phyloP scores from a whole-genome alignment of 2,888 invertebrate genomes.

The Clusia tigrina region DNA sequence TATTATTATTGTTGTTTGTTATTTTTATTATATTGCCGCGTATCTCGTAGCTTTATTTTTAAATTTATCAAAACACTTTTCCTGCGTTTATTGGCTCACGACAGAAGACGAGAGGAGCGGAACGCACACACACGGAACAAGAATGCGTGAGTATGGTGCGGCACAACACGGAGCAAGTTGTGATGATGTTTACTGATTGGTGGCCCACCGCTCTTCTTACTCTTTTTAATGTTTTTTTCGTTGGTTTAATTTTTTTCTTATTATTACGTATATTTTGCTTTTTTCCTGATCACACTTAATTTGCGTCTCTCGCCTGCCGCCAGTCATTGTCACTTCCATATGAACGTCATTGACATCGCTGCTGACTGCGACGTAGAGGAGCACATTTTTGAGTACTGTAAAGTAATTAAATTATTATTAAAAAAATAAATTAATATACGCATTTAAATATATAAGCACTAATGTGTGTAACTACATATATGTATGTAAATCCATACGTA shows the following conservation, averaged over 20 bases:
- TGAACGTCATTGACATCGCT: neutral
- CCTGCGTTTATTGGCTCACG: neutral
- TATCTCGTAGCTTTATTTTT: neutral
- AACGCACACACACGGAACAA: neutral
- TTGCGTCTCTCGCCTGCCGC: neutral
- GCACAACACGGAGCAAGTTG: neutral
- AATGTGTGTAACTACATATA: too few species aligned
- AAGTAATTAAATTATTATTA: too few species aligned
- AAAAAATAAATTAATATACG: too few species aligned
- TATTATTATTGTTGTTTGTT: neutral
- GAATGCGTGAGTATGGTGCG: neutral
- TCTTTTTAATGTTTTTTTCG: neutral
- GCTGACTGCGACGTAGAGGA: neutral
- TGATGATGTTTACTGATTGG: neutral
- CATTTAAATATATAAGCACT: too few species aligned
- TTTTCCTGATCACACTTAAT: neutral
- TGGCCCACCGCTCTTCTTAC: neutral
- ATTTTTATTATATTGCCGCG: neutral
- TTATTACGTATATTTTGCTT: neutral
- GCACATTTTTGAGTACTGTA: neutral
- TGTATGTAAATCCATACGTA: too few species aligned
- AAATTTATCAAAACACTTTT: neutral
- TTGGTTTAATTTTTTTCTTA: neutral
- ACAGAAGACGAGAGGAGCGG: neutral
- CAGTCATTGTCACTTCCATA: conserved; percentile 4